phyloP scores from a whole-genome alignment of 1,140 invertebrate genomes.

The Drosophila insularis region DNA sequence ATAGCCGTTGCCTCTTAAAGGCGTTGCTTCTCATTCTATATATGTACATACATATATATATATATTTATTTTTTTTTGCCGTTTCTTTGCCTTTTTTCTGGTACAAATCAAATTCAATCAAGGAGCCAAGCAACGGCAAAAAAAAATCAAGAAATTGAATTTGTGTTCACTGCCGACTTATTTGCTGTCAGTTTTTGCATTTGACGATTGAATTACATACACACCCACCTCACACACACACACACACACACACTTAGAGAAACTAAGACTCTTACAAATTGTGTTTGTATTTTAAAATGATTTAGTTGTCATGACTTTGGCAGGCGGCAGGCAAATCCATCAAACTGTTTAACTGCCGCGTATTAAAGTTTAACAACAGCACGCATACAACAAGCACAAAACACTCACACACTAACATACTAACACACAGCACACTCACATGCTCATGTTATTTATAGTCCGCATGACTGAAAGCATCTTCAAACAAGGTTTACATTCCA shows the following conservation, averaged over 20 bases:
- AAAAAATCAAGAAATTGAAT: constrained; percentile 53
- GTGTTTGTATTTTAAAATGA: constrained; percentile 54
- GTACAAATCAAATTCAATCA: constrained; percentile 54
- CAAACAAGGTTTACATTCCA: constrained; percentile 1
- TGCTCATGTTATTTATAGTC: neutral
- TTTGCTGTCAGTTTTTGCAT: constrained; percentile 38
- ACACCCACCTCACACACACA: constrained; percentile 25
- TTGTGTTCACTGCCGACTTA: constrained; percentile 31
- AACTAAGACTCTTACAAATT: constrained; percentile 41
- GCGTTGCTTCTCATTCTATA: constrained; percentile 10
- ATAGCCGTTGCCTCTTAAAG: constrained; percentile 25
- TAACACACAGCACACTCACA: neutral
- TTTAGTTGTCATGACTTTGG: constrained; percentile 46
- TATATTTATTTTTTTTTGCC: neutral
- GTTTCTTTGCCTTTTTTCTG: neutral
- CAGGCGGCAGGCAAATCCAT: constrained; percentile 39
- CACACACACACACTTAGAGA: constrained; percentile 23
- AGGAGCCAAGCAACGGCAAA: constrained; percentile 1
- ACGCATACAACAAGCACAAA: neutral
- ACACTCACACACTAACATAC: neutral
- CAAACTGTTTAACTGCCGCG: constrained; percentile 38
- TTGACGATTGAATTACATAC: constrained; percentile 40
- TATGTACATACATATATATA: too few relatives aligned
- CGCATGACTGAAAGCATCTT: constrained; percentile 5
- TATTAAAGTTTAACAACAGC: constrained; percentile 16